These are phyloP conservation scores for Acanthurus lineatus DNA, from an alignment of 2,797 vertebrate genomes.

Conservation along the genomic window DNA sequence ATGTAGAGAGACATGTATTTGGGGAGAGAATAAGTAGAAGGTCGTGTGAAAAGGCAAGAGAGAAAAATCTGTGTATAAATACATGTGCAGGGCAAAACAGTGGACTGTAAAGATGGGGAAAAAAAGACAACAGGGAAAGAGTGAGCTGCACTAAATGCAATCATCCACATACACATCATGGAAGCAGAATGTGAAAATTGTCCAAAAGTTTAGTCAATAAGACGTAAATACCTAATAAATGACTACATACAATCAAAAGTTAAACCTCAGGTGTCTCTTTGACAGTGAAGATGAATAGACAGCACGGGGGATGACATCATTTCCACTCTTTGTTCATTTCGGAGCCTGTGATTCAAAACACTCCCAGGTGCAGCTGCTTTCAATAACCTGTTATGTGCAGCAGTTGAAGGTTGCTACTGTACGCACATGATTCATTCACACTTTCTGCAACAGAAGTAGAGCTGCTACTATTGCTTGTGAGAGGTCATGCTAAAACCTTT, in stretches of 20 bases:
- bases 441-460: not conserved
- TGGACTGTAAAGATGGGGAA: slow-evolving; percentile 46
- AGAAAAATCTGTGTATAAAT: slow-evolving; percentile 44
- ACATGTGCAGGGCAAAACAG: slow-evolving; percentile 29
- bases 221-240: not conserved
- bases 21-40: slow-evolving; percentile 48
- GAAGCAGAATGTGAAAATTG: slow-evolving; percentile 5
- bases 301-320: slow-evolving; percentile 62
- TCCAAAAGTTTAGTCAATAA: slow-evolving; percentile 1
- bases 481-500: no score
- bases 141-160: slow-evolving; percentile 27
- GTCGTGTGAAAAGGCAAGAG: slow-evolving; percentile 71
- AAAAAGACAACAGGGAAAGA: slow-evolving; percentile 56
- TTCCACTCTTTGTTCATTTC: slow-evolving; percentile 75
- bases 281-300: slow-evolving; percentile 40
- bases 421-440: not conserved
- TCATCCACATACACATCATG: not conserved
- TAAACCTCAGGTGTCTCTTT: slow-evolving; percentile 31
- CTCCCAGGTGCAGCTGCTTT: slow-evolving; percentile 61
- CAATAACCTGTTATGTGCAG: slow-evolving; percentile 34
- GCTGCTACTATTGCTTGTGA: not conserved
- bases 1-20: slow-evolving; percentile 44
- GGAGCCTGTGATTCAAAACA: slow-evolving; percentile 63
- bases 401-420: slow-evolving; percentile 9
- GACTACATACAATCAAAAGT: not conserved